phyloP scores from a whole-genome alignment of 2,113 vertebrate species.

The Antigone vipio region DNA sequence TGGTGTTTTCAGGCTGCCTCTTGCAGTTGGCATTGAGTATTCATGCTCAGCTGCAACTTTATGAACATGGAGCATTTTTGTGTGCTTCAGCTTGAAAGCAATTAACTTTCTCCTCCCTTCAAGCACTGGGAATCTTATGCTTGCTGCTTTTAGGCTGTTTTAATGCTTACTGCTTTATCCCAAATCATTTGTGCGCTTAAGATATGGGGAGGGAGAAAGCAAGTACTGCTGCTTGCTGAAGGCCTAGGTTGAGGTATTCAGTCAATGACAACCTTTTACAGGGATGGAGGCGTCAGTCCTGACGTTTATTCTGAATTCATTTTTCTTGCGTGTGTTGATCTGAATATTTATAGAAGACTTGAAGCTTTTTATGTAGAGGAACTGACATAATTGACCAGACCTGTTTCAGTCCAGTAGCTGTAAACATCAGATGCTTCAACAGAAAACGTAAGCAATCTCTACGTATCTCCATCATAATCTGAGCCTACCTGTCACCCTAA shows the following conservation, averaged over 20 bases:
- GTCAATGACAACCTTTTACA: not conserved
- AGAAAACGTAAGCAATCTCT: not conserved
- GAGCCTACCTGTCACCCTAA: not conserved
- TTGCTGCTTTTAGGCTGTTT: not conserved
- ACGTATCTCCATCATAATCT: not conserved
- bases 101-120: not conserved
- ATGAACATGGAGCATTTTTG: not conserved
- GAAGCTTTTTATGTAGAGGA: not conserved
- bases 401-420: not conserved
- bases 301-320: not conserved
- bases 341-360: not conserved
- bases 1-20: not conserved
- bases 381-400: not conserved
- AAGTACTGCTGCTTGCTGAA: not conserved
- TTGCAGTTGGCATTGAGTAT: not conserved
- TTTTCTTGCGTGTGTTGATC: not conserved
- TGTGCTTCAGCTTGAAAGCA: not conserved
- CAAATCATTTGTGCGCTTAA: not conserved
- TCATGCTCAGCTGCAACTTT: not conserved
- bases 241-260: not conserved
- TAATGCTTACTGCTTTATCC: not conserved
- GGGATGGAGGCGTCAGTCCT: not conserved
- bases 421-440: not conserved
- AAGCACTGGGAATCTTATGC: rapidly evolving
- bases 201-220: not conserved